Base-by-base conservation (phyloP, 2,113 vertebrate species). In the Podocnemis expansa region DNA sequence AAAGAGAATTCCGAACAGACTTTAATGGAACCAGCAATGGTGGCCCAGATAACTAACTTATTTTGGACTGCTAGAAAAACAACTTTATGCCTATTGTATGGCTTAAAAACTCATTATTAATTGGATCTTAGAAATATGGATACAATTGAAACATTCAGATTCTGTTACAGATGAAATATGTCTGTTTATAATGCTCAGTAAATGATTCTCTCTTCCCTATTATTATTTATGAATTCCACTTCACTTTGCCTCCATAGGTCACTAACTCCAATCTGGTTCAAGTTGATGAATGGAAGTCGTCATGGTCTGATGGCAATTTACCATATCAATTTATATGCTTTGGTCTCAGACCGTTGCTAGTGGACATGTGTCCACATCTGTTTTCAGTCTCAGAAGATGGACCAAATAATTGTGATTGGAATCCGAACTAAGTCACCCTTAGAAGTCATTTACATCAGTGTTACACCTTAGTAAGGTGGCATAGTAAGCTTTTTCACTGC, bases 171-270 rank as follows among this genome's bases (percentile, higher is more conserved):
- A 91, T 90, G 76, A 87, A n/a, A 89, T 83, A 81, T 49, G 89
- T 47, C 76, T 93, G 80, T 78, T 76, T 91, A 3, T 60, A 78
- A 47, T 16, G 29, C 70, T 58, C 76, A 80, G 16, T 82, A 87
- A 85, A 91, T 75, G 47, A 75, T 38, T 22, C 14, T 90, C 83
- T n/a, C 81, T 5, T 47, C 56, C 2, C 34, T 38, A 10, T 49
- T 82, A 17, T 83, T 80, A 31, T 78, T 80, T 86, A 51, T 43
- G 73, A 92, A 54, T 55, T 29, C 47, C 80, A 1, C 0, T 38
- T 76, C 3, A 1, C 0, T 0, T 78, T 13, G 9, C 34, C 0
- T 0, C 76, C 76, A 1, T 81, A 38, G 0, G 0, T 79, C 56
- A 51, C 49, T 38, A 27, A 19, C 55, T 56, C 5, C 43, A 41